phyloP scores from a whole-genome alignment of 2,113 vertebrate species.

The Panurus biarmicus region DNA sequence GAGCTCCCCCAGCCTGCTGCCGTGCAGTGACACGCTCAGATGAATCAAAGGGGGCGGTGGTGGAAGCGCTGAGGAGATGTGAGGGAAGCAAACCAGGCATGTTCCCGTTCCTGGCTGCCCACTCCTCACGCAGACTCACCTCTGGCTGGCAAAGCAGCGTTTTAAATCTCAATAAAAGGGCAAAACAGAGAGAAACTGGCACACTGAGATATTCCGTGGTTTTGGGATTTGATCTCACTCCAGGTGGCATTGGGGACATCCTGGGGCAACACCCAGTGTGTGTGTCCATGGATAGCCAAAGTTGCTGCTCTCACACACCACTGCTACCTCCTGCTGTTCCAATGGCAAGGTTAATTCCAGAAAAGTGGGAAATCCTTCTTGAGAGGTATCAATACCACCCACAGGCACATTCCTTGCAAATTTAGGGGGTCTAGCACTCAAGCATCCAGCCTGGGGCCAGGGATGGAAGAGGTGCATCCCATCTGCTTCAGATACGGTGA shows the following conservation, averaged over 20 bases:
- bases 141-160: neutral
- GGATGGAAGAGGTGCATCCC: neutral
- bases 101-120: neutral
- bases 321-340: neutral
- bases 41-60: neutral
- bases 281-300: neutral
- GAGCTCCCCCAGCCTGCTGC: neutral
- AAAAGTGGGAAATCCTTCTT: neutral
- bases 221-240: neutral
- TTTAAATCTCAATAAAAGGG: neutral
- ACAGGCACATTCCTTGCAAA: neutral
- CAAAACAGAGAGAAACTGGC: neutral
- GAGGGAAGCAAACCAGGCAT: neutral
- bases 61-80: neutral
- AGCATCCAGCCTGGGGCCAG: neutral
- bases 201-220: rapidly evolving
- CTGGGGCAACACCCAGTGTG: neutral
- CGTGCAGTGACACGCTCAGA: neutral
- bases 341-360: neutral
- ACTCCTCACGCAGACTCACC: neutral
- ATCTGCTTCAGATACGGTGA: rapidly evolving
- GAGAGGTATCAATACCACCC: too few species aligned
- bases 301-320: neutral
- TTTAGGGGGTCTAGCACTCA: neutral
- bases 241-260: neutral